phyloP scores from a whole-genome alignment of 2,797 vertebrate species.

The Ptychadena robeensis region DNA sequence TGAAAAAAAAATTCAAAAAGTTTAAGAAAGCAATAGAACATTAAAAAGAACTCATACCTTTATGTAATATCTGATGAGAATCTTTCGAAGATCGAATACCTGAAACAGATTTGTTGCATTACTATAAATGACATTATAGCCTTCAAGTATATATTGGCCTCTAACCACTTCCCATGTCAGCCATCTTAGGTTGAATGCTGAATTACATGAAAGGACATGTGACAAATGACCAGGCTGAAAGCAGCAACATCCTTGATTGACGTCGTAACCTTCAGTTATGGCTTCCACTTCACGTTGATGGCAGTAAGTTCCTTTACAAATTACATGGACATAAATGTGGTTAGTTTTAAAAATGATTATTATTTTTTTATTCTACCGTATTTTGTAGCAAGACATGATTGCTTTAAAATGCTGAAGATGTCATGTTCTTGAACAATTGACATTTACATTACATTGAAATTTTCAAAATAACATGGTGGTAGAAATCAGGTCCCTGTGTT shows the following conservation, averaged over 20 bases:
- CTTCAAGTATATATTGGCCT: constrained; percentile 93
- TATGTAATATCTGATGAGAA: constrained; percentile 91
- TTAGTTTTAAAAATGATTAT: too few relatives aligned
- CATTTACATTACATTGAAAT: too few relatives aligned
- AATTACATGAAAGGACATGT: constrained; percentile 90
- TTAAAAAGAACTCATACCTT: constrained; percentile 78
- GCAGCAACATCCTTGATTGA: constrained; percentile 92
- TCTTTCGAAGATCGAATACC: constrained; percentile 91
- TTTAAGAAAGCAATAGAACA: background rate
- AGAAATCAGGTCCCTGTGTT: too few relatives aligned
- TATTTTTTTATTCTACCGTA: too few relatives aligned
- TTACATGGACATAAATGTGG: background rate
- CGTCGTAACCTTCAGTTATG: constrained; percentile 94
- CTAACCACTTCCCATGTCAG: constrained; percentile 92
- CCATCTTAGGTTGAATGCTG: constrained; percentile 93
- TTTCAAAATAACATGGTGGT: too few relatives aligned
- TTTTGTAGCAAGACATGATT: too few relatives aligned
- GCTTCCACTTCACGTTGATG: constrained; percentile 97
- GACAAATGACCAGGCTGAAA: constrained; percentile 88
- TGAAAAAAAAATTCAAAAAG: background rate
- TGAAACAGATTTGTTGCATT: constrained; percentile 94
- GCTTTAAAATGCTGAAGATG: too few relatives aligned
- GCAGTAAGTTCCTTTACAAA: constrained; percentile 88
- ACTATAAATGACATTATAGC: constrained; percentile 95
- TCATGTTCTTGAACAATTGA: too few relatives aligned